phyloP scores from a whole-genome alignment of 2,888 invertebrate genomes.

The Amiota communis region DNA sequence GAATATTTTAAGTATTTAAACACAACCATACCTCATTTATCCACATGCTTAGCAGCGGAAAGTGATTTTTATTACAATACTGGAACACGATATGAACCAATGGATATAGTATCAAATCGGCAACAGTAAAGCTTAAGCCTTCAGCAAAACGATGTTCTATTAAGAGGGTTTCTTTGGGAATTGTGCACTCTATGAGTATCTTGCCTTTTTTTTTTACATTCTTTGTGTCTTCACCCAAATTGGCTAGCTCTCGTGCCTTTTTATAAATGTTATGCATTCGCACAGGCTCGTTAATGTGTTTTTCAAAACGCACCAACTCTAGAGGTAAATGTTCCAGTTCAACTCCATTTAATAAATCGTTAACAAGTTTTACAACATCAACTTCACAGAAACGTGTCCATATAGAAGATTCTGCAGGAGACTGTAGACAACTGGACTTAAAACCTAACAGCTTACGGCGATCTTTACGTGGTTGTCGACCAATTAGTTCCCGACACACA shows the following conservation, averaged over 20 bases:
- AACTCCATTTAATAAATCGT: conserved; percentile 71
- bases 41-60: conserved; percentile 81
- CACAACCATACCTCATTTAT: conserved; percentile 71
- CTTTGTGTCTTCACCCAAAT: conserved; percentile 56
- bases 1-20: not conserved
- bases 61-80: conserved; percentile 66
- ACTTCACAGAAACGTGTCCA: conserved; percentile 96
- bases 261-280: conserved; percentile 90
- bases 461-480: conserved; percentile 64
- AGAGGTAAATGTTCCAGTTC: conserved; percentile 76
- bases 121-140: conserved; percentile 85
- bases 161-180: conserved; percentile 66
- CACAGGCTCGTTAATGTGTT: conserved; percentile 87
- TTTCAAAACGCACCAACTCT: conserved; percentile 86
- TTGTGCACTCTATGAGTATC: conserved; percentile 74
- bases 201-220: conserved; percentile 59
- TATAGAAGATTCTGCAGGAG: conserved; percentile 87
- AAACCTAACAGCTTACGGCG: conserved; percentile 80
- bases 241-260: conserved; percentile 77
- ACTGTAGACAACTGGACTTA: conserved; percentile 84
- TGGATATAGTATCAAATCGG: conserved; percentile 86
- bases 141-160: conserved; percentile 85
- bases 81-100: conserved; percentile 79
- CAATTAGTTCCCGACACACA: conserved; percentile 78
- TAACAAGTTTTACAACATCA: conserved; percentile 78